Conservation (phyloP, 2,113 vertebrate genomes). For the Stigmatopora argus region DNA sequence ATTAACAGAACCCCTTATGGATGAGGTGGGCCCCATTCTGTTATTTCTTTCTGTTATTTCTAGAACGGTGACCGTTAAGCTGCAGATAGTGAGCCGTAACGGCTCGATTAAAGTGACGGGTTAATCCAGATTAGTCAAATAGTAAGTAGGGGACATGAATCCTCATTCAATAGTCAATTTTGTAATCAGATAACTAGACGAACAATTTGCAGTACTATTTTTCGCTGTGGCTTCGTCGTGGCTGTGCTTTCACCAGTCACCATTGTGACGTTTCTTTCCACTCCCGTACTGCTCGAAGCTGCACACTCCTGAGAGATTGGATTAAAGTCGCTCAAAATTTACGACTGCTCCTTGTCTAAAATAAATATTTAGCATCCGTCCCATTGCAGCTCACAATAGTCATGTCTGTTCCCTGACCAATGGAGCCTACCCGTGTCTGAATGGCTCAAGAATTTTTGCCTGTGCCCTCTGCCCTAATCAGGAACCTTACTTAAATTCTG, state of each 20-base stretch:
- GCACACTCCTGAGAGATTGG: constrained; percentile 33
- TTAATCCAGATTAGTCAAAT: constrained; percentile 54
- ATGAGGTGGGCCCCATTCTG: constrained; percentile 31
- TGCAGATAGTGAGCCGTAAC: constrained; percentile 49
- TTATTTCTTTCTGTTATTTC: constrained; percentile 36
- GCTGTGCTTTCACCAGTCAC: constrained; percentile 11
- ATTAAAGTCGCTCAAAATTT: constrained; percentile 58
- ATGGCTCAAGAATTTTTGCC: constrained; percentile 47
- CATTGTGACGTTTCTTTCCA: constrained; percentile 14
- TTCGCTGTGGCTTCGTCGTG: constrained; percentile 6
- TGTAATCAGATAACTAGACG: constrained; percentile 13
- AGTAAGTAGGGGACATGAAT: constrained; percentile 47
- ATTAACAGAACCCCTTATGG: constrained; percentile 13
- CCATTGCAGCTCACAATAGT: constrained; percentile 67
- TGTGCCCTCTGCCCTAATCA: constrained; percentile 59
- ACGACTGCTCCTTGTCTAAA: constrained; percentile 64
- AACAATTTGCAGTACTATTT: background rate
- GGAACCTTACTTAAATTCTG: constrained; percentile 51
- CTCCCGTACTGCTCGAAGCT: constrained; percentile 20
- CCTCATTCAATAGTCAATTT: constrained; percentile 37
- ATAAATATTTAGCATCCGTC: constrained; percentile 73
- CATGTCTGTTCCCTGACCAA: constrained; percentile 56
- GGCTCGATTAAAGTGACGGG: constrained; percentile 38
- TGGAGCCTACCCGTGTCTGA: constrained; percentile 54
- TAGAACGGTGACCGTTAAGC: constrained; percentile 40